Evolutionary conservation across 2,797 vertebrate genomes (phyloP).

Genomic region (Cyclura pinguis): DNA sequence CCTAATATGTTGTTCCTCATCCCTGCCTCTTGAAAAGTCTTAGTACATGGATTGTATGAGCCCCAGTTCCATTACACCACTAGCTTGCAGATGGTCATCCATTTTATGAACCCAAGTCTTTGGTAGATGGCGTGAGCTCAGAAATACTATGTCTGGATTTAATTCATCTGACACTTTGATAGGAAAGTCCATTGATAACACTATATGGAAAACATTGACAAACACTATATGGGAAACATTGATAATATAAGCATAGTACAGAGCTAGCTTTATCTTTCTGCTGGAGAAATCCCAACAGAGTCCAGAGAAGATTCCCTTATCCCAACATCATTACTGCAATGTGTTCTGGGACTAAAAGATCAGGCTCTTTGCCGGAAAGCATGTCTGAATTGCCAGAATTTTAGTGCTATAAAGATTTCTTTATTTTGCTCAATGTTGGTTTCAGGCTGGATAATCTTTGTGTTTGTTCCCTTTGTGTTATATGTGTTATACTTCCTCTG

Average conservation of each 20-base stretch:
- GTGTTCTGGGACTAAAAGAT: background rate
- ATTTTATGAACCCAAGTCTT: background rate
- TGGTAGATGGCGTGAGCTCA: background rate
- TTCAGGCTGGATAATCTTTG: background rate
- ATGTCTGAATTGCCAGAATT: background rate
- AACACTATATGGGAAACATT: background rate
- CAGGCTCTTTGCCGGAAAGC: background rate
- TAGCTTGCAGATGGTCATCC: background rate
- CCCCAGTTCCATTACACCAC: background rate
- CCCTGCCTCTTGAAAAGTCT: background rate
- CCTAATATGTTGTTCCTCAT: background rate
- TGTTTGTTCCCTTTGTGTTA: background rate
- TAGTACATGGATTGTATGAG: background rate
- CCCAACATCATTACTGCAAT: background rate
- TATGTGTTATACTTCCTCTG: background rate
- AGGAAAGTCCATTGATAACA: background rate
- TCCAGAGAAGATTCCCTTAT: background rate
- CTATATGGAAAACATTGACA: too few relatives aligned
- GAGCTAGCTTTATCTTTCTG: background rate
- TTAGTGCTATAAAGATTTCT: background rate
- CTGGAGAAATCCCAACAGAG: background rate
- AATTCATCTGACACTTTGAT: background rate
- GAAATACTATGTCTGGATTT: background rate
- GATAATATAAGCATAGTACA: background rate
- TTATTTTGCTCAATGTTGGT: background rate